Evolutionary conservation across 2,797 vertebrate genomes (phyloP).

Genomic region (Poeciliopsis gracilis): DNA sequence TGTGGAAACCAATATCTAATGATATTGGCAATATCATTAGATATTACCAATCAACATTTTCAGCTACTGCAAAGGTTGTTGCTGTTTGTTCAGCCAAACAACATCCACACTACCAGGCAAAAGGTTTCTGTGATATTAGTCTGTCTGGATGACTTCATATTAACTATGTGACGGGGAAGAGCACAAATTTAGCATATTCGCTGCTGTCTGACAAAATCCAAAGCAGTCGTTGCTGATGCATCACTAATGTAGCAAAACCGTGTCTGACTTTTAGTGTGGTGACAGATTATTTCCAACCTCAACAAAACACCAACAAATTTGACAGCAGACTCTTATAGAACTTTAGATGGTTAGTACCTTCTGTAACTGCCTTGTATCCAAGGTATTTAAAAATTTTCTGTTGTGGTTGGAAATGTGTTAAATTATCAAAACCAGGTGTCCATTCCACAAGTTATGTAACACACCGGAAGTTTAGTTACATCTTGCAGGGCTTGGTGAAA

Average conservation of each 20-base stretch:
- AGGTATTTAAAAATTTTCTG: not conserved
- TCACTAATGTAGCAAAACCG: not conserved
- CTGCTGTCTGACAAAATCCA: not conserved
- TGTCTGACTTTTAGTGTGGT: not conserved
- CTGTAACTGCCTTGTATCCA: not conserved
- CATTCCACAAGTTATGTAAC: not conserved
- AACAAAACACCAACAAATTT: not conserved
- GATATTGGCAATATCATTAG: no score
- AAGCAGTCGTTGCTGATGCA: not conserved
- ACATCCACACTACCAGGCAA: not conserved
- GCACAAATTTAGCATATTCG: not conserved
- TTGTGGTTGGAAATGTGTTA: not conserved
- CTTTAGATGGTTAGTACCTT: not conserved
- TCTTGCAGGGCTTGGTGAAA: not conserved
- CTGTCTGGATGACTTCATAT: not conserved
- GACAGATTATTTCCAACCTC: not conserved
- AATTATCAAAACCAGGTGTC: not conserved
- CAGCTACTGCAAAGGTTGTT: not conserved
- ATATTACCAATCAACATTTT: not conserved
- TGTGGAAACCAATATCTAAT: no score
- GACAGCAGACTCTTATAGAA: not conserved
- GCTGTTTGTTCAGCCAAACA: not conserved
- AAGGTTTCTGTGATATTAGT: not conserved
- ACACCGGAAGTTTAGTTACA: not conserved
- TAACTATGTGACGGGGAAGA: not conserved